A percentile compares a stretch with the other conserved stretches of the same genome.
phyloP scores from a whole-genome alignment of 2,113 vertebrate genomes.

The Mormoops blainvillei region DNA sequence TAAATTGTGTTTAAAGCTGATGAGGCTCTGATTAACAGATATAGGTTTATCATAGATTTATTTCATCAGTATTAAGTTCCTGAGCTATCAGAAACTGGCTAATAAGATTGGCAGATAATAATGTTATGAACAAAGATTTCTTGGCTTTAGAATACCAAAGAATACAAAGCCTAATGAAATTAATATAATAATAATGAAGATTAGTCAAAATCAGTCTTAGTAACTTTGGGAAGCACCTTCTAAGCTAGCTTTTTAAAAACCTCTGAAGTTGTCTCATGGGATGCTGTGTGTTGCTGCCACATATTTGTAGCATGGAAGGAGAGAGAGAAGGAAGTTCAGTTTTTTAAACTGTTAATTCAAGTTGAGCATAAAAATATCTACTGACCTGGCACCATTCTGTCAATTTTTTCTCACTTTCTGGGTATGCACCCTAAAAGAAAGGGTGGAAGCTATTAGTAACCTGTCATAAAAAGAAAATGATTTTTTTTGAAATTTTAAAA shows the following conservation, averaged over 20 bases:
- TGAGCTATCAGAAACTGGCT: neutral
- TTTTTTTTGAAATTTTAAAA: constrained; percentile 61
- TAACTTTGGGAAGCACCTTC: neutral
- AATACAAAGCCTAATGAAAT: neutral
- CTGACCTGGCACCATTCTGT: constrained; percentile 56
- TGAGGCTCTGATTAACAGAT: neutral
- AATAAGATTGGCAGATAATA: neutral
- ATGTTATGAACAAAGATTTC: neutral
- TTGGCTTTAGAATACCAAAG: neutral
- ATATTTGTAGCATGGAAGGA: neutral
- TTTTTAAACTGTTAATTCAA: constrained; percentile 48
- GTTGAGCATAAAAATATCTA: constrained; percentile 34
- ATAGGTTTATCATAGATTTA: neutral
- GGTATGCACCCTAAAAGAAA: neutral
- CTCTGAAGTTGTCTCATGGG: neutral
- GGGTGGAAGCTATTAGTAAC: constrained; percentile 39
- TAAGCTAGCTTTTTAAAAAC: neutral
- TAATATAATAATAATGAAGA: neutral
- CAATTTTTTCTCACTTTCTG: constrained; percentile 24
- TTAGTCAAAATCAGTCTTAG: neutral
- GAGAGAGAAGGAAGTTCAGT: neutral
- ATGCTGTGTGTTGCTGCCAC: neutral
- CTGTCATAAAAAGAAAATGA: constrained; percentile 59
- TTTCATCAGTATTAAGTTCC: neutral
- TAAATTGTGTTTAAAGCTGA: neutral